Evolutionary conservation across 2,113 vertebrate genomes (phyloP).

Genomic region (Chrysochloris asiatica): DNA sequence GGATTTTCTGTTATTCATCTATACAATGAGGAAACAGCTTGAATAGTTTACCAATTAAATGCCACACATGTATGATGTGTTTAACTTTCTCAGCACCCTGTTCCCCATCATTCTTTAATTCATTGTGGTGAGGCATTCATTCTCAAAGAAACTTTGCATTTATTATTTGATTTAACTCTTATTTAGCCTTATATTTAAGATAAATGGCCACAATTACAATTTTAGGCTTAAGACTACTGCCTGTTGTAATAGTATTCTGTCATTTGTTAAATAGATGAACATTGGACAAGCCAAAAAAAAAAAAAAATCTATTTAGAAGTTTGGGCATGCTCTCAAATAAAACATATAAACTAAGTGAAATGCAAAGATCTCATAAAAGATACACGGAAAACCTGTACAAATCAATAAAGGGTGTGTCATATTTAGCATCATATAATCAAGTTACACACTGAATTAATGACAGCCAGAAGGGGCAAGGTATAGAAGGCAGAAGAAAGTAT

Average conservation of each 20-base stretch:
- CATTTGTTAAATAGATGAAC: background rate
- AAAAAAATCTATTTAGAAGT: no score
- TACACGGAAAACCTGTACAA: background rate
- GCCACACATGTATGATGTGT: background rate
- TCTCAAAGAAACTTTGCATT: background rate
- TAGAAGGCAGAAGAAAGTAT: background rate
- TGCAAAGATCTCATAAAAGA: background rate
- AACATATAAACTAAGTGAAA: background rate
- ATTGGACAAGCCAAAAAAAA: background rate
- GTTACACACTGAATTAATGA: no score
- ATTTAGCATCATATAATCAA: background rate
- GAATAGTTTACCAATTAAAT: background rate
- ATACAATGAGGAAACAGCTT: background rate
- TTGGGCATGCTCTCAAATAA: background rate
- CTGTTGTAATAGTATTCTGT: no score
- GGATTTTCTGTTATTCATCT: background rate
- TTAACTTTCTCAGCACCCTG: background rate
- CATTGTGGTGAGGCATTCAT: background rate
- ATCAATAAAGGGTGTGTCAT: background rate
- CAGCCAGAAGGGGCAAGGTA: no score
- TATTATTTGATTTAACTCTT: background rate
- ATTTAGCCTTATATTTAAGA: background rate
- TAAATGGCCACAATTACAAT: background rate
- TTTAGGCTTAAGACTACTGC: background rate
- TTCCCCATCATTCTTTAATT: background rate